These are phyloP conservation scores for Gallinago stenura DNA, from an alignment of 2,797 vertebrate species.

Conservation along the genomic window DNA sequence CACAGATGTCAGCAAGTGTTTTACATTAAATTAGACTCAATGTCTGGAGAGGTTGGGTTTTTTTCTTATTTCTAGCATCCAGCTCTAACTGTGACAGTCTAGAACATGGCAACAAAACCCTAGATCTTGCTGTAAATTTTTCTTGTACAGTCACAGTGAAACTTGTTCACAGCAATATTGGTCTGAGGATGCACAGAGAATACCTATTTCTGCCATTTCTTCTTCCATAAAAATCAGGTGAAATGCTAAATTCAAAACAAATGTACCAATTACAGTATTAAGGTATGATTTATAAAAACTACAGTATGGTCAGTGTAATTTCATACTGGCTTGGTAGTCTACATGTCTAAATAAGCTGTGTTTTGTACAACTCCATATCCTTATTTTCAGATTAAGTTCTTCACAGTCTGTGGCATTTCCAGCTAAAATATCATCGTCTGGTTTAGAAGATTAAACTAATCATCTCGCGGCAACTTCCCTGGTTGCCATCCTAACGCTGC, in stretches of 20 bases:
- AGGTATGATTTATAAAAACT: not conserved
- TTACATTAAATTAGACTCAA: not conserved
- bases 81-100: not conserved
- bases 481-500: not conserved
- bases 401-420: not conserved
- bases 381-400: conserved; percentile 4
- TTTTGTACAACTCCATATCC: not conserved
- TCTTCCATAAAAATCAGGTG: not conserved
- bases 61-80: not conserved
- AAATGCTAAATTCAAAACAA: not conserved
- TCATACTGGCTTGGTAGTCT: not conserved
- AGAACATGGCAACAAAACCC: not conserved
- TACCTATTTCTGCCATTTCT: not conserved
- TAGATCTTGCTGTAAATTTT: not conserved
- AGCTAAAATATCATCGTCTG: not conserved
- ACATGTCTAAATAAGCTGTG: not conserved
- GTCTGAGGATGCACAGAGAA: not conserved
- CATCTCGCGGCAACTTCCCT: not conserved
- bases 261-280: not conserved
- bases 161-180: not conserved
- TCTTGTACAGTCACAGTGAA: not conserved
- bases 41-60: not conserved
- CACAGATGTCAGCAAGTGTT: not conserved
- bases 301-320: fast-evolving
- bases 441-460: not conserved